Conservation (phyloP, 2,113 vertebrate genomes). For the Sorex fumeus region DNA sequence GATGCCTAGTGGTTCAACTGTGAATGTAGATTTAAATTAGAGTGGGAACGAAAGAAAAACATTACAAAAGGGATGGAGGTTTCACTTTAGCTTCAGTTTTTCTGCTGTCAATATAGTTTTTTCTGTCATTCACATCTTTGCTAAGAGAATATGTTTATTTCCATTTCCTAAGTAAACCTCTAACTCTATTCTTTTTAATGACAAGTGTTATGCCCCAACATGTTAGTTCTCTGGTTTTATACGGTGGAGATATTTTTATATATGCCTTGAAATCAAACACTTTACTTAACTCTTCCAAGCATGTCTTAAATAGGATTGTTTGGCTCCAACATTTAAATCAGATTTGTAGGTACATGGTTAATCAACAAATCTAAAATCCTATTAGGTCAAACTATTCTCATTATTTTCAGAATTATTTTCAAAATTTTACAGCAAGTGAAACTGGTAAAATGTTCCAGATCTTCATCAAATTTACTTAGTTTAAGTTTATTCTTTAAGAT, state of each 20-base stretch:
- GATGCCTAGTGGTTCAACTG: neutral
- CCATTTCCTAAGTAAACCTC: slow-evolving; percentile 27
- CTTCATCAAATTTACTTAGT: slow-evolving; percentile 3
- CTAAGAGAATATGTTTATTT: slow-evolving; percentile 44
- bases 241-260: neutral
- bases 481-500: slow-evolving; percentile 23
- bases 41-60: neutral
- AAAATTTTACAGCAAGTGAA: neutral
- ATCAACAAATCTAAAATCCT: slow-evolving; percentile 55
- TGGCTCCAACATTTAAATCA: neutral
- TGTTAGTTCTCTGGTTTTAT: neutral
- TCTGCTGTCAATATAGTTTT: neutral
- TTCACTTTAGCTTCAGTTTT: neutral
- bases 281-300: neutral
- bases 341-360: slow-evolving; percentile 9
- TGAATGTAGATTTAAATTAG: neutral
- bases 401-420: slow-evolving; percentile 2
- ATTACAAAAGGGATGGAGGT: neutral
- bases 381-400: neutral
- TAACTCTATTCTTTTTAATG: slow-evolving; percentile 51
- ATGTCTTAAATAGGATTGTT: slow-evolving; percentile 9
- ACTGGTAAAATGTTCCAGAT: slow-evolving; percentile 54
- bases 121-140: slow-evolving; percentile 45
- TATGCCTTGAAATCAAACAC: slow-evolving; percentile 57
- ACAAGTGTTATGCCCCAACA: neutral